Conservation (phyloP, 2,888 invertebrate species). For the Hyles lineata region DNA sequence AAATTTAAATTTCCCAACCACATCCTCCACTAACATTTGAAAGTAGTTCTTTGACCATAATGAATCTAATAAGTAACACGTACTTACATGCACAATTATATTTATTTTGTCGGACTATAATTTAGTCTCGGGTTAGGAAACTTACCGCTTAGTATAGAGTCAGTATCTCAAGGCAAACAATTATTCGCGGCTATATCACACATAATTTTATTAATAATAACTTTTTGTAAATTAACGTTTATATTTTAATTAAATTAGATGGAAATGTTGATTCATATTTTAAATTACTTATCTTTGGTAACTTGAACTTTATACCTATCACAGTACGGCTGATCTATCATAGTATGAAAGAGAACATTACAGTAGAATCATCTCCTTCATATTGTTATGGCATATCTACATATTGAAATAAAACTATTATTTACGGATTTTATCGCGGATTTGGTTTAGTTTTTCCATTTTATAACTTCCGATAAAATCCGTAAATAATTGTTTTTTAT, state of each 20-base stretch:
- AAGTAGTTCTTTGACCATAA: conserved; percentile 10
- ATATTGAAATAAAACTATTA: too few species aligned
- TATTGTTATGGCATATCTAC: too few species aligned
- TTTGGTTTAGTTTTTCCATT: too few species aligned
- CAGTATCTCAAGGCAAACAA: conserved; percentile 14
- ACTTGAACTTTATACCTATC: neutral
- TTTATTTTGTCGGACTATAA: conserved; percentile 10
- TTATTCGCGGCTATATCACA: neutral
- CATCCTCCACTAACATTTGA: conserved; percentile 1
- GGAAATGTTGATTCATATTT: neutral
- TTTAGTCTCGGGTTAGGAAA: conserved; percentile 8
- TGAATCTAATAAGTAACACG: conserved; percentile 18
- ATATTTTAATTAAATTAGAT: neutral
- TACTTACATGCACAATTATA: conserved; percentile 16
- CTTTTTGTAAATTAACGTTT: neutral
- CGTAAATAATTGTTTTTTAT: too few species aligned
- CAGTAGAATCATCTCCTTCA: too few species aligned
- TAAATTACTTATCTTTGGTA: neutral
- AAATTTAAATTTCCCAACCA: neutral
- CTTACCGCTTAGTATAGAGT: conserved; percentile 1
- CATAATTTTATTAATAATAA: neutral
- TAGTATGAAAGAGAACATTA: too few species aligned
- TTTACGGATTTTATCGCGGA: too few species aligned
- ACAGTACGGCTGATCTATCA: too few species aligned
- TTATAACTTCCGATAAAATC: too few species aligned